Evolutionary conservation across 2,113 vertebrate genomes (phyloP), one percentile per base, ranked within the genome.

Genomic region (Antigone vipio): DNA sequence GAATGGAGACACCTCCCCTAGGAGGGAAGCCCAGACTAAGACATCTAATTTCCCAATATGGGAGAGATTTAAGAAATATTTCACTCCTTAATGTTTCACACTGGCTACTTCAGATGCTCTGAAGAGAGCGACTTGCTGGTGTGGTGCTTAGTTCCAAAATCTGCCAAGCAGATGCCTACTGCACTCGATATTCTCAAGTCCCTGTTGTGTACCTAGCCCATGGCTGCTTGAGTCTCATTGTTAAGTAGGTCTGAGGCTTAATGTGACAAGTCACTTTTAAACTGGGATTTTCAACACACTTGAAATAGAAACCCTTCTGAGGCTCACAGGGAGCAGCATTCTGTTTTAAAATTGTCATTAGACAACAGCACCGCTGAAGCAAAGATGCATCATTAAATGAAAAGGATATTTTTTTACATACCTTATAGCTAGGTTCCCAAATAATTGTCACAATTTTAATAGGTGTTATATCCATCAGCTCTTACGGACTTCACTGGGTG

Each of bases 391-490:
- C 27, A 32, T 64, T 82, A 68, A 89, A 82, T 60, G 12, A 44
- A 68, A 78, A 68, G 10, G 35, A 3, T 47, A 3, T 38, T 34
- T 85, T 53, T 80, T 81, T 49, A 58, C n/a, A 23, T 44, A 84
- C 45, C 47, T 64, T 64, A 30, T 22, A 77, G 22, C 8, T 59
- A 55, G 11, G 21, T 84, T 92, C 44, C 40, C 30, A 73, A 52
- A 88, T 76, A 93, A 90, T 91, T 92, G 47, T 53, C 67, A 30
- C 50, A 38, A 3, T 80, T 94, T 95, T 79, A 76, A 75, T 76
- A 73, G 74, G 49, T 79, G 87, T 82, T 82, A 93, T 77, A 88
- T 88, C 58, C 91, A 92, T 22, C 86, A 91, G 77, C 32, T 69
- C 58, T 82, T 94, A 76, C 58, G 79, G 62, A 62, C 19, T 49